A percentile compares a stretch with the other conserved stretches of the same genome.
phyloP scores from a whole-genome alignment of 2,113 vertebrate genomes.

The Pelusios castaneus region DNA sequence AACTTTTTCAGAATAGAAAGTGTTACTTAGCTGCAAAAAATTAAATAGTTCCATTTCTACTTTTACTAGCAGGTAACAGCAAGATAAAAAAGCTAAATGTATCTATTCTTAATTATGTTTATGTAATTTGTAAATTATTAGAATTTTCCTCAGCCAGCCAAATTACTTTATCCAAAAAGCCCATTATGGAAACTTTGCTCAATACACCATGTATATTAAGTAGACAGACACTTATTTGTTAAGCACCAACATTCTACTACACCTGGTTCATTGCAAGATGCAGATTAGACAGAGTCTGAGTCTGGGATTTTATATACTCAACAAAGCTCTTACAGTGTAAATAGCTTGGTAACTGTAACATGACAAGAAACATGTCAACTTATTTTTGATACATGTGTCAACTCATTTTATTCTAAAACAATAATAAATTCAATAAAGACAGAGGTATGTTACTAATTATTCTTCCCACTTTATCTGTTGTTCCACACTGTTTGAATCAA shows the following conservation, averaged over 20 bases:
- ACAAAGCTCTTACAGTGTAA: background rate
- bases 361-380: too few relatives aligned
- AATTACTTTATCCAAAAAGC: background rate
- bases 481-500: too few relatives aligned
- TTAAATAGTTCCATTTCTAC: background rate
- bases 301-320: too few relatives aligned
- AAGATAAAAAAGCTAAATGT: accelerated
- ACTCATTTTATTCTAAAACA: background rate
- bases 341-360: background rate
- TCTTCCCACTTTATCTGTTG: too few relatives aligned
- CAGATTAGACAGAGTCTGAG: background rate
- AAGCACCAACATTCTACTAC: too few relatives aligned
- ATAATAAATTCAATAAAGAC: background rate
- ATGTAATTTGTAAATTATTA: background rate
- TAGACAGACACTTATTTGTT: background rate
- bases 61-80: background rate
- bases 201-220: background rate
- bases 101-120: background rate
- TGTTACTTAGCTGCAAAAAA: background rate
- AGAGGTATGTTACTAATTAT: accelerated
- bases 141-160: background rate
- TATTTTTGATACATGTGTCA: background rate
- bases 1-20: background rate
- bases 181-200: background rate
- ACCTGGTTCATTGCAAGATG: background rate